These are phyloP conservation scores for Aspidiotus destructor DNA, from an alignment of 2,888 invertebrate species.

Conservation along the genomic window DNA sequence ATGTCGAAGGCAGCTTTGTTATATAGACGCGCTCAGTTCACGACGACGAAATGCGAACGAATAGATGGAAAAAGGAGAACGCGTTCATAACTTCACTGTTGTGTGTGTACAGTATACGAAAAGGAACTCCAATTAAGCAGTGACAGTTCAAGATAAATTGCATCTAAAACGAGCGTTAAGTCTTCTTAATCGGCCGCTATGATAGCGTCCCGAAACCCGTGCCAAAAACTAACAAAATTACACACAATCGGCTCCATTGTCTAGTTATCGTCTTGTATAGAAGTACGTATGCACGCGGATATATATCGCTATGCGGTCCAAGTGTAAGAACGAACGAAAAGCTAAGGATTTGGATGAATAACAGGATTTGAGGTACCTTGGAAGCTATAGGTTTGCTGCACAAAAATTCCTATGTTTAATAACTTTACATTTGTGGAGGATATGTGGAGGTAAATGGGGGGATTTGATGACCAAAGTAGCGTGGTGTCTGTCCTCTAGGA, in stretches of 20 bases:
- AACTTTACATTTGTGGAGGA: no score
- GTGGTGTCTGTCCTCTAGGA: no score
- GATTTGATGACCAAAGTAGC: no score
- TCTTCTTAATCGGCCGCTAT: slow-evolving; percentile 32
- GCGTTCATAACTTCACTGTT: not conserved
- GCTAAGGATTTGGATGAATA: not conserved
- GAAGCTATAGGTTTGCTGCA: no score
- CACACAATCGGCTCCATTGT: slow-evolving; percentile 24
- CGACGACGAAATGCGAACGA: slow-evolving; percentile 25
- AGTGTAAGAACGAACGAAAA: not conserved
- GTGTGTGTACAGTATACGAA: slow-evolving; percentile 5
- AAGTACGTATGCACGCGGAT: not conserved
- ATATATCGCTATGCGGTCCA: not conserved
- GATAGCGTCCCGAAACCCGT: slow-evolving; percentile 28
- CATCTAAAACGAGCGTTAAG: slow-evolving; percentile 33
- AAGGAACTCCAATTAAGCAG: slow-evolving; percentile 33
- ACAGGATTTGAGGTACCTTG: not conserved
- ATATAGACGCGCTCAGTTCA: not conserved
- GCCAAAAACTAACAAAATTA: slow-evolving; percentile 32
- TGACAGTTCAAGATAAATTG: slow-evolving; percentile 33
- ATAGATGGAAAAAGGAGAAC: slow-evolving; percentile 23
- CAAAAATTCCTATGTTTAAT: no score
- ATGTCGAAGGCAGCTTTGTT: not conserved
- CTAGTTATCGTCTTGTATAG: slow-evolving; percentile 17
- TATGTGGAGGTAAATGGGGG: no score